Evolutionary conservation across 2,888 invertebrate species (phyloP), one percentile per base, ranked within the genome.

Genomic region (Eupithecia exiguata): DNA sequence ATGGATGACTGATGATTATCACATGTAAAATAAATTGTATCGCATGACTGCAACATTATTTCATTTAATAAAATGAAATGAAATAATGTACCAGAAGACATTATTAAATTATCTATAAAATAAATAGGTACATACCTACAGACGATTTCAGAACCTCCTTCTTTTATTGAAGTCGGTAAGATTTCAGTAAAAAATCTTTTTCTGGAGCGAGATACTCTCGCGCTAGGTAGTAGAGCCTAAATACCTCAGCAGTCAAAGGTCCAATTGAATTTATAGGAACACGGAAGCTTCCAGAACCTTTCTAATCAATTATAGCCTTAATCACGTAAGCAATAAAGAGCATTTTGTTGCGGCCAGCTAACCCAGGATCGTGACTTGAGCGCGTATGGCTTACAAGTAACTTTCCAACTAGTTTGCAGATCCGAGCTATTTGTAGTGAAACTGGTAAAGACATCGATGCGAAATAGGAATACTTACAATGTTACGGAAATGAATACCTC

Each of bases 331-430:
- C 5, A 71, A 68, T 78, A 79, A 74, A 72, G 72, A 58, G 12
- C 66, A 72, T 74, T 77, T 72, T 61, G 43, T 46, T 38, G 68
- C 43, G 21, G 68, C 61, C 25, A 73, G 69, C 69, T 74, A 58
- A 58, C 71, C 77, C 67, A 78, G 79, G 75, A 80, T 84, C 85
- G 80, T 80, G 80, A 80, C 79, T 77, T 80, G 84, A 79, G 87
- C 88, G 86, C 84, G 86, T 89, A 88, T 69, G 69, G 74, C 73
- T 69, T 66, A 66, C 74, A 76, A 83, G 83, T 84, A 83, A 89
- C 92, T 92, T 93, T 92, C 93, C 88, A 92, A 92, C 93, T 84
- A 80, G 93, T 92, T 92, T 87, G 83, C 80, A 84, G 86, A 86
- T 88, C 87, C 87, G 83, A 83, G 85, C 90, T 87, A 88, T 91